Conservation (phyloP, 2,797 vertebrate species). For the Tangara arthus region DNA sequence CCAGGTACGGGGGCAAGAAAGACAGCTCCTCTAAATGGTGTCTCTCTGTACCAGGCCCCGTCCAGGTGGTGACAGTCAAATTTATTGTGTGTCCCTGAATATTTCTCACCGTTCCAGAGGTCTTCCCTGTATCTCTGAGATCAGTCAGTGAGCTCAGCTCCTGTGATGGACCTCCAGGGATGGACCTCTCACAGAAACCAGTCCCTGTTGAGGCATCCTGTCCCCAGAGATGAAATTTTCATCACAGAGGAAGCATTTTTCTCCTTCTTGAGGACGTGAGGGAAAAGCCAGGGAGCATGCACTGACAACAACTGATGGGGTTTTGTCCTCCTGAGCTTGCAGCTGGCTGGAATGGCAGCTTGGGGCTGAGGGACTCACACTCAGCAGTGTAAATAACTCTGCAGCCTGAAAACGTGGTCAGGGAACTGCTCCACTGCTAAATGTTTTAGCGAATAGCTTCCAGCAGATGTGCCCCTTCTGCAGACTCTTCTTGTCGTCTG, state of each 20-base stretch:
- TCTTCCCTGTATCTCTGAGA: neutral
- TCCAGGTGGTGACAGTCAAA: neutral
- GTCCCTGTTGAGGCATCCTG: neutral
- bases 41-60: neutral
- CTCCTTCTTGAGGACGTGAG: neutral
- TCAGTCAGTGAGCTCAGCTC: neutral
- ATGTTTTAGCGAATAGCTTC: neutral
- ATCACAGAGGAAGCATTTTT: neutral
- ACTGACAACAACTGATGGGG: neutral
- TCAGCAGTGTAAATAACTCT: neutral
- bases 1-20: neutral
- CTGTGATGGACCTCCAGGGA: neutral
- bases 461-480: neutral
- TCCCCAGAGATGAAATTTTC: neutral
- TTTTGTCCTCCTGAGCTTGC: neutral
- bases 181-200: neutral
- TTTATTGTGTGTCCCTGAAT: neutral
- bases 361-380: neutral
- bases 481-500: neutral
- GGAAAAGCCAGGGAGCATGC: neutral
- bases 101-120: neutral
- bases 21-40: neutral
- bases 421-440: neutral
- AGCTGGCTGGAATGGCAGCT: neutral
- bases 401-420: neutral